A percentile compares a stretch with the other conserved stretches of the same genome.
Evolutionary conservation across 2,888 invertebrate species (phyloP).

Genomic region (Mesoligia furuncula): DNA sequence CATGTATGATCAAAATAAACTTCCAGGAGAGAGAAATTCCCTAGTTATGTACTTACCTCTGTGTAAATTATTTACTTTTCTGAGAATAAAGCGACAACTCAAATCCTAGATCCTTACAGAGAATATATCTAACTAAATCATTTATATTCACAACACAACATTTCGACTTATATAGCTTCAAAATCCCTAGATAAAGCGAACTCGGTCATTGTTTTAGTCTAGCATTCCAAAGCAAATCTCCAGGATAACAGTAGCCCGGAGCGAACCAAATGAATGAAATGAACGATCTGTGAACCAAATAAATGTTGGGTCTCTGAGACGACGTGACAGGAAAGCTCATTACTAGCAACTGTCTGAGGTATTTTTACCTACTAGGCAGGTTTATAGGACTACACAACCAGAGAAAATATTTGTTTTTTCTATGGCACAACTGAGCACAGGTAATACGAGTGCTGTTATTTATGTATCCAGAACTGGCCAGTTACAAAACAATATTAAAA

Average conservation of each 20-base stretch:
- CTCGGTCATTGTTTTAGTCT: slow-evolving; percentile 49
- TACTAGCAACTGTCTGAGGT: slow-evolving; percentile 41
- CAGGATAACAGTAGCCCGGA: slow-evolving; percentile 49
- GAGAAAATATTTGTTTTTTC: too few relatives aligned
- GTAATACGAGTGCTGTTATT: too few relatives aligned
- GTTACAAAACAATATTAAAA: too few relatives aligned
- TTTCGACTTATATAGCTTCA: slow-evolving; percentile 35
- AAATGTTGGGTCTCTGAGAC: slow-evolving; percentile 46
- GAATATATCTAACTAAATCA: neutral
- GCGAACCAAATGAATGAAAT: slow-evolving; percentile 48
- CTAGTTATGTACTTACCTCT: too few relatives aligned
- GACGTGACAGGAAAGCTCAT: slow-evolving; percentile 65
- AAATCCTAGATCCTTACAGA: neutral
- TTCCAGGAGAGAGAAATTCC: neutral
- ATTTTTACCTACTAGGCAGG: slow-evolving; percentile 30
- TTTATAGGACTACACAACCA: too few relatives aligned
- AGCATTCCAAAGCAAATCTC: slow-evolving; percentile 57
- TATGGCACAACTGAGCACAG: too few relatives aligned
- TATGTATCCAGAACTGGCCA: too few relatives aligned
- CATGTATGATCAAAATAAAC: neutral
- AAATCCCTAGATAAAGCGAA: slow-evolving; percentile 40
- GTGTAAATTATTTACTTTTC: neutral
- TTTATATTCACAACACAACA: slow-evolving; percentile 42
- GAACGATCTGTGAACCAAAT: slow-evolving; percentile 67
- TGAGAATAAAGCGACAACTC: neutral